Conservation (phyloP, 2,113 vertebrate species). For the rabbit (Oryctolagus cuniculus) region mOryCun1.1 NC_091440.1:13555501-13556000, state of each 20-base stretch:
- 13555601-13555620: conserved; percentile 22
- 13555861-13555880: background rate
- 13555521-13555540: background rate
- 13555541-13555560: background rate
- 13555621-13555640: background rate
- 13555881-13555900: background rate
- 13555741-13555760: background rate
- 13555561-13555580: background rate
- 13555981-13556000: background rate
- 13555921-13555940: background rate
- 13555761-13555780: too few species aligned
- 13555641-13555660: too few species aligned
- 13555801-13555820: background rate
- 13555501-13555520: background rate
- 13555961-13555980: background rate
- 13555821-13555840: background rate
- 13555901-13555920: background rate
- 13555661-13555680: background rate
- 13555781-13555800: background rate
- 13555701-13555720: too few species aligned
- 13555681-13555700: background rate
- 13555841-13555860: background rate
- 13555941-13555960: background rate
- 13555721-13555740: background rate
- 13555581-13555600: conserved; percentile 47